Evolutionary conservation across 2,888 invertebrate species (phyloP).

Genomic region (Hypomecis atomaria): DNA sequence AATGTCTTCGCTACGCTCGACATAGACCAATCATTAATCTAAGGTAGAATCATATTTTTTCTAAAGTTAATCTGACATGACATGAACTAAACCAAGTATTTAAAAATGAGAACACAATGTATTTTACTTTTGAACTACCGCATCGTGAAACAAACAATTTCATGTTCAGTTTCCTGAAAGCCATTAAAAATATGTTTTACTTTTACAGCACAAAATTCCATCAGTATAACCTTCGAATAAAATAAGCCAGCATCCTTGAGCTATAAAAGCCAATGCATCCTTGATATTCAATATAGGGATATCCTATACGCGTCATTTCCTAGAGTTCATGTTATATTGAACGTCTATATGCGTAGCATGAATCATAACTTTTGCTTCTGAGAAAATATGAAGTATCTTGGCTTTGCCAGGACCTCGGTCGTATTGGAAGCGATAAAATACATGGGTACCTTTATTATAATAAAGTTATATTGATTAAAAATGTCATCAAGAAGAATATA

Average conservation of each 20-base stretch:
- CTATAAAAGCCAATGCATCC: conserved; percentile 36
- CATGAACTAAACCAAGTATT: too few relatives aligned
- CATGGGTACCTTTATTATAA: neutral
- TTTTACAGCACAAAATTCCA: conserved; percentile 7
- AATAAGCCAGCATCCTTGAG: conserved; percentile 24
- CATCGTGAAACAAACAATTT: neutral
- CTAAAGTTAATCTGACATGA: too few relatives aligned
- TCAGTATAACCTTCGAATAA: conserved; percentile 19
- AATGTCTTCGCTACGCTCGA: too few relatives aligned
- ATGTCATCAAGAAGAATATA: too few relatives aligned
- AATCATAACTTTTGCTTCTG: conserved; percentile 21
- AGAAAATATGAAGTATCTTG: conserved; percentile 22
- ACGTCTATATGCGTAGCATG: conserved; percentile 23
- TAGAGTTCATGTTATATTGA: conserved; percentile 25
- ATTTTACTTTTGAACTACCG: neutral
- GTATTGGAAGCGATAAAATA: conserved; percentile 9
- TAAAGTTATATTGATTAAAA: neutral
- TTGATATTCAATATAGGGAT: conserved; percentile 39
- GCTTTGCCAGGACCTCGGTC: conserved; percentile 8
- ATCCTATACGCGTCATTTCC: conserved; percentile 28
- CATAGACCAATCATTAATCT: too few relatives aligned
- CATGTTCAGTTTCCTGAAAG: conserved; percentile 5
- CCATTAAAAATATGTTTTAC: neutral
- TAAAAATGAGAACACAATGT: neutral
- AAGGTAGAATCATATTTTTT: too few relatives aligned